Conservation (phyloP, 1,140 invertebrate species). For the Drosophila pruinosa region DNA sequence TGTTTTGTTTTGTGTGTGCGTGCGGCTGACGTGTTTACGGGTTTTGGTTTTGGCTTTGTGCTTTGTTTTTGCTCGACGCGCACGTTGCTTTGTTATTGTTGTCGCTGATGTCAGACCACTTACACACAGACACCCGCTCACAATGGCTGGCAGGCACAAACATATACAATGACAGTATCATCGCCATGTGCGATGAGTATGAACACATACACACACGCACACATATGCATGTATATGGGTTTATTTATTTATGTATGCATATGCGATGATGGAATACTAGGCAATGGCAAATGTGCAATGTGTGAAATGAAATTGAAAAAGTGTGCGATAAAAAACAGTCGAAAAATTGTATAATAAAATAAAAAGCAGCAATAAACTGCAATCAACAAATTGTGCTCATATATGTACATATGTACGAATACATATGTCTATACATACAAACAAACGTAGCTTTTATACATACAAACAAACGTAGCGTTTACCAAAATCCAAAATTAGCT, state of each 20-base stretch:
- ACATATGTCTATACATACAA: too few relatives aligned
- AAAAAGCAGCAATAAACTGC: background rate
- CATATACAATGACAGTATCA: background rate
- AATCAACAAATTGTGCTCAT: conserved; percentile 4
- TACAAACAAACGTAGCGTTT: too few relatives aligned
- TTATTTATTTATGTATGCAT: conserved; percentile 4
- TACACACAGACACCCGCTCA: conserved; percentile 25
- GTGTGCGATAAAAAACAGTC: conserved; percentile 25
- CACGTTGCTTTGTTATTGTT: conserved; percentile 74
- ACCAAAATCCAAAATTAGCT: conserved; percentile 2
- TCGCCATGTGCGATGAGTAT: conserved; percentile 20
- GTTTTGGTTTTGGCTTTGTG: conserved; percentile 53
- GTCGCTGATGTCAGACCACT: conserved; percentile 67
- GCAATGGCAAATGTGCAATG: conserved; percentile 37
- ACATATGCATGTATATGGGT: background rate
- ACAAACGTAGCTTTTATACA: too few relatives aligned
- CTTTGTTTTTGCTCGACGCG: conserved; percentile 49
- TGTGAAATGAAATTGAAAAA: conserved; percentile 32
- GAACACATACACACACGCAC: background rate
- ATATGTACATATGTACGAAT: background rate
- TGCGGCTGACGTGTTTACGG: conserved; percentile 63
- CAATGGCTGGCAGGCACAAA: conserved; percentile 4
- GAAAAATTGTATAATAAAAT: conserved; percentile 54
- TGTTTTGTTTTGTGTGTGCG: conserved; percentile 21
- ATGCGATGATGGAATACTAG: conserved; percentile 22